Base-by-base conservation (phyloP, 2,888 invertebrate species). In the Dysmachus trigonus region DNA sequence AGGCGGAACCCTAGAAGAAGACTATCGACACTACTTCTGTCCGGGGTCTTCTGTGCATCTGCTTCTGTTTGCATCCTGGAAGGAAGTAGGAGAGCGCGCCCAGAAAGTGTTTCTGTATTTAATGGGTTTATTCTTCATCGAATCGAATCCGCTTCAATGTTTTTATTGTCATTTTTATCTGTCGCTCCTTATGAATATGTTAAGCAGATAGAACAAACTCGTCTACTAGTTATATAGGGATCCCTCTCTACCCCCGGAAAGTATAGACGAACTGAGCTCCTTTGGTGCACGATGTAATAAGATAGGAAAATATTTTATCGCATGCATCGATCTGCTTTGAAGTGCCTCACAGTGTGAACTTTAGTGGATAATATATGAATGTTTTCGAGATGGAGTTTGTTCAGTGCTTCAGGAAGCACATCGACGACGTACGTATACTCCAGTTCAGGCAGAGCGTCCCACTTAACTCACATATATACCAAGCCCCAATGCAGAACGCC, bases 101-200 rank as follows among this genome's bases (percentile, higher is more conserved):
- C n/a, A 76, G 71, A 71, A 62, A 62, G 41, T 79, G 79, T 79
- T 85, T 62, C 62, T 79, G 77, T 79, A 85, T 77, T 85, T 85
- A 85, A 85, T 85, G 85, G 85, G 85, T 85, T 85, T 85, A 85
- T 76, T 77, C 62, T 85, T 76, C 79, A 85, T 74, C 22, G 79
- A 85, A 85, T 85, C 79, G 85, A 85, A 77, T 85, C 62, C 27
- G 62, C 62, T 4, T 62, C 62, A 10, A 22, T 22, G 1, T 62
- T 22, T 76, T 85, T 85, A 35, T 62, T 82, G 13, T 82, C 18
- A 72, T 83, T 77, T 85, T 77, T 62, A 85, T 85, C 85, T 35
- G 71, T 35, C 77, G 85, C 62, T 71, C 77, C 85, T 85, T 85
- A 85, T 85, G 85, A 85, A 85, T 85, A 85, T 85, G 85, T 85